Evolutionary conservation across 2,888 invertebrate genomes (phyloP), one percentile per base, ranked within the genome.

Genomic region (Trichacis sp.): DNA sequence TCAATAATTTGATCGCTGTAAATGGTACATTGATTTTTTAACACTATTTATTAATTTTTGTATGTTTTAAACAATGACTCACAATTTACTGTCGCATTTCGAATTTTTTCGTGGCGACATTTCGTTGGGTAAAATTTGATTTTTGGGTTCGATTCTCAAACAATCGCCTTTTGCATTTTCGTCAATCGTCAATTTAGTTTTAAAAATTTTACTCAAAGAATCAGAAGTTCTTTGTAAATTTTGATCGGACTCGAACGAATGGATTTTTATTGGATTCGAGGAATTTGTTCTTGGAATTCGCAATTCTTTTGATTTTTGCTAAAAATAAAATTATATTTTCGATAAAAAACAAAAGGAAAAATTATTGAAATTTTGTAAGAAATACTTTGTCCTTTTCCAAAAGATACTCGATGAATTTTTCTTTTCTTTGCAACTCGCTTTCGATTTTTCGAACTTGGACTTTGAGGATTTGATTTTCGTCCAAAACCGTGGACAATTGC

Each of bases 401-500:
- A 49, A 79, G 65, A 60, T 64, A 71, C 49, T 79, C 77, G 30
- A 79, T 74, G 48, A 77, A 74, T 58, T 69, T 73, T 29, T 79
- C 73, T 68, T 75, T 78, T 47, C 77, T 76, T 14, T 67, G 67
- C 48, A 79, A 51, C 60, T 79, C 77, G 52, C 70, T 74, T 57
- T 76, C 71, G 33, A 81, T 52, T 60, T 76, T 74, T 6, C 78
- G 74, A 62, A 77, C 68, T 72, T 77, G 77, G 12, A 80, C 77
- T 70, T 79, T 81, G 9, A 78, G 61, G 48, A 77, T 53, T 49
- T 77, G 73, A 72, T 78, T 79, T 42, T 78, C 79, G 20, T 73
- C 72, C 45, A 71, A 65, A 48, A 70, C 59, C 38, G 68, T 57
- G 6, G 70, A 63, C 47, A 78, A 60, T 58, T 76, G 73, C 49